These are phyloP conservation scores for Amaurobius ferox DNA, from an alignment of 2,888 invertebrate species.

Conservation along the genomic window DNA sequence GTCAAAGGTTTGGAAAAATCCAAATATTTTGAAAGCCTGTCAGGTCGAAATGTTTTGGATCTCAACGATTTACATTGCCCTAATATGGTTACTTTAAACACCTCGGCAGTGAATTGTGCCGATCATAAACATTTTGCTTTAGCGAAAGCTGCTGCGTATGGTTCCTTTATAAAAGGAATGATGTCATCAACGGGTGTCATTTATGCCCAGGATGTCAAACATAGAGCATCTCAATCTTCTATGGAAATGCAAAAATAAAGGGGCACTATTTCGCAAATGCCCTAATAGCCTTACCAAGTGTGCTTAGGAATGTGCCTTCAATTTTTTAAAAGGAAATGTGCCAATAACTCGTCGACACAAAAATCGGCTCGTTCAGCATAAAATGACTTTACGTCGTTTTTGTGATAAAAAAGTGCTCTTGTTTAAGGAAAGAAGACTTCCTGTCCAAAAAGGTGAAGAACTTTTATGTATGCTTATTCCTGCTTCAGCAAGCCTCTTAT, in stretches of 20 bases:
- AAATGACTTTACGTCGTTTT: conserved; percentile 14
- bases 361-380: background rate
- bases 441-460: conserved; percentile 13
- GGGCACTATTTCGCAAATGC: background rate
- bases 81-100: background rate
- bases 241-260: conserved; percentile 10
- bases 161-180: too few relatives aligned
- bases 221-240: conserved; percentile 15
- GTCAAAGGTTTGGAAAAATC: too few relatives aligned
- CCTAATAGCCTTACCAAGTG: conserved; percentile 13
- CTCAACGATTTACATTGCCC: background rate
- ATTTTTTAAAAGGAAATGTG: conserved; percentile 30
- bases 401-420: conserved; percentile 22
- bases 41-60: too few relatives aligned
- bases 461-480: conserved; percentile 29
- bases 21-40: background rate
- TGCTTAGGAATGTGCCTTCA: conserved; percentile 33
- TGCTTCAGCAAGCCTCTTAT: background rate
- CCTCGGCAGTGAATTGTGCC: conserved; percentile 19
- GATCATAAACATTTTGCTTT: too few relatives aligned
- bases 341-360: background rate
- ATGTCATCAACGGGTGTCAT: too few relatives aligned
- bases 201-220: background rate
- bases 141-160: too few relatives aligned
- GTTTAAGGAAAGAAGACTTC: conserved; percentile 19